A percentile compares a stretch with the other conserved stretches of the same genome.
Conservation (phyloP, 2,113 vertebrate genomes). For the Podiceps cristatus region DNA sequence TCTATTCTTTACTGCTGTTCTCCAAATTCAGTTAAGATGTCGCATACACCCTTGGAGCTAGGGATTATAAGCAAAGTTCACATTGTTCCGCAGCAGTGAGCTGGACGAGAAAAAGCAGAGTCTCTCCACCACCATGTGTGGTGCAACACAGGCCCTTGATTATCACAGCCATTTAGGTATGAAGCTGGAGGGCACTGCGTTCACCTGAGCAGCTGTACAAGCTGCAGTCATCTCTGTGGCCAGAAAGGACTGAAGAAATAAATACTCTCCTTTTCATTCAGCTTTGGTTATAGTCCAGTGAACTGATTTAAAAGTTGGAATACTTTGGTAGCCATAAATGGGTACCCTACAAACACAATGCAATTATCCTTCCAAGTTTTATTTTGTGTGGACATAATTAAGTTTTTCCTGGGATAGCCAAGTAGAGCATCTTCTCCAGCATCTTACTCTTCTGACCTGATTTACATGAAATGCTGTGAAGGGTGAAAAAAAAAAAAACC, state of each 20-base stretch:
- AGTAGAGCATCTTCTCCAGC: neutral
- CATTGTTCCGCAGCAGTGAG: neutral
- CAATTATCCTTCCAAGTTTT: neutral
- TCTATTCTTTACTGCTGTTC: neutral
- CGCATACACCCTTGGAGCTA: neutral
- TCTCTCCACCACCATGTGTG: accelerated
- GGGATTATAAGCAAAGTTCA: neutral
- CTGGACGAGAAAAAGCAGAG: neutral
- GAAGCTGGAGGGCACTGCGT: neutral
- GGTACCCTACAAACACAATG: neutral
- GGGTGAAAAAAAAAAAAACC: neutral
- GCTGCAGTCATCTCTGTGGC: neutral
- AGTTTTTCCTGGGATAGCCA: neutral
- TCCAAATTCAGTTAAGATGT: neutral
- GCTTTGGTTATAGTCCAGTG: neutral
- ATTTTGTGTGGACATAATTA: neutral
- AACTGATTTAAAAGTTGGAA: neutral
- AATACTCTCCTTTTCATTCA: neutral
- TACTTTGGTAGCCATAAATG: neutral
- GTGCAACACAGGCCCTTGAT: neutral
- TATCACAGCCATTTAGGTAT: neutral
- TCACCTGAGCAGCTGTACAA: neutral
- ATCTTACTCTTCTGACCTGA: neutral
- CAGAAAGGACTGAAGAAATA: neutral
- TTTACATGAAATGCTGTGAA: neutral